Evolutionary conservation across 2,888 invertebrate genomes (phyloP).

Genomic region (Lingula anatina): DNA sequence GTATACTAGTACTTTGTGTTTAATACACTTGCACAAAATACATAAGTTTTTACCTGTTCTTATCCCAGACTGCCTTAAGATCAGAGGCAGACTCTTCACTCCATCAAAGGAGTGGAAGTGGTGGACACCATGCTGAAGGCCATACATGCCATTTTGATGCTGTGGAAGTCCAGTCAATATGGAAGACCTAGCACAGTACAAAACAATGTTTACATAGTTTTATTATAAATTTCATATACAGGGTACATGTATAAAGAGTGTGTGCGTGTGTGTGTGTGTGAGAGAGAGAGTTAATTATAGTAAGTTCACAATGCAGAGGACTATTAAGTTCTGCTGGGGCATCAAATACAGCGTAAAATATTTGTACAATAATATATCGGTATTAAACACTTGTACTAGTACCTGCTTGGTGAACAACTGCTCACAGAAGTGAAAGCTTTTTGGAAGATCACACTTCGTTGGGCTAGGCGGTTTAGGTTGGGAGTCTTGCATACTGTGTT

Average conservation of each 20-base stretch:
- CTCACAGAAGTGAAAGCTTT: slow-evolving; percentile 88
- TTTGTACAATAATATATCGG: too few species aligned
- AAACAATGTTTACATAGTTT: too few species aligned
- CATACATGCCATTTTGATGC: slow-evolving; percentile 93
- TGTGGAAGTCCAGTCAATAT: slow-evolving; percentile 80
- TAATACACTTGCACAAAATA: too few species aligned
- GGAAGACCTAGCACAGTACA: slow-evolving; percentile 62
- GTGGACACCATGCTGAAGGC: slow-evolving; percentile 81
- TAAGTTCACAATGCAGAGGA: too few species aligned
- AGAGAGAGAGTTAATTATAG: too few species aligned
- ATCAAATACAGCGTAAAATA: too few species aligned
- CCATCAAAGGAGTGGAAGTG: slow-evolving; percentile 80
- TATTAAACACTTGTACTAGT: too few species aligned
- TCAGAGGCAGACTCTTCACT: slow-evolving; percentile 67
- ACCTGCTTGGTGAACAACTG: slow-evolving; percentile 83
- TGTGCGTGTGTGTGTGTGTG: too few species aligned
- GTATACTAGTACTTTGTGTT: too few species aligned
- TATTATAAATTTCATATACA: too few species aligned
- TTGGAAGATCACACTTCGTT: slow-evolving; percentile 73
- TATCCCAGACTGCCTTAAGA: slow-evolving; percentile 55
- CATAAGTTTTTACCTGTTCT: slow-evolving; percentile 49
- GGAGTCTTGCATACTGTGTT: slow-evolving; percentile 86
- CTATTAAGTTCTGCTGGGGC: too few species aligned
- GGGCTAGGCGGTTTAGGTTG: slow-evolving; percentile 73
- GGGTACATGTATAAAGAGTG: too few species aligned